Conservation (phyloP, 2,113 vertebrate genomes). For the Bos indicus region DNA sequence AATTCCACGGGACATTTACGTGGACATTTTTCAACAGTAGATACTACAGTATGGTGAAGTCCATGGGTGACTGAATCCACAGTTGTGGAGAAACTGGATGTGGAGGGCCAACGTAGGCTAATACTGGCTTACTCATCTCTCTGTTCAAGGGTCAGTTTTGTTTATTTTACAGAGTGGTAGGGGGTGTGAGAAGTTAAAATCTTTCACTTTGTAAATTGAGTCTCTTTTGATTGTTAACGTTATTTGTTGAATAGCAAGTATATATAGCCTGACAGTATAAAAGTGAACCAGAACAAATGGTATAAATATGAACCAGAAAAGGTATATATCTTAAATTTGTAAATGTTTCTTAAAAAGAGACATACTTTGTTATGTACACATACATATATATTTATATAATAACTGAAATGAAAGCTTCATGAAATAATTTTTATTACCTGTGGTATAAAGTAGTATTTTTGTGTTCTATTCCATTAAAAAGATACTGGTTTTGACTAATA, state of each 20-base stretch:
- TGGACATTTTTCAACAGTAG: background rate
- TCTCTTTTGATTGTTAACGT: background rate
- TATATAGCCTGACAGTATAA: background rate
- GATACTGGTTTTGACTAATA: background rate
- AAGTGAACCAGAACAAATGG: background rate
- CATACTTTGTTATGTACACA: background rate
- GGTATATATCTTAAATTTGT: background rate
- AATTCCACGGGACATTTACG: background rate
- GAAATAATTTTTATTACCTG: background rate
- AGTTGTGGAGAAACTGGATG: background rate
- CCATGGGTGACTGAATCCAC: background rate
- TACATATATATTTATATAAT: background rate
- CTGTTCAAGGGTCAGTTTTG: background rate
- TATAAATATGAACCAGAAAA: background rate
- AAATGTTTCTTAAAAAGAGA: background rate
- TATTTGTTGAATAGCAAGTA: background rate
- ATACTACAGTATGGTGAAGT: background rate
- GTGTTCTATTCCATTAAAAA: background rate
- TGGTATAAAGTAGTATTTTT: background rate
- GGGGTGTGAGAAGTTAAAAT: background rate
- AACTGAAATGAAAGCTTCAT: background rate
- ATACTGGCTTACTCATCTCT: background rate
- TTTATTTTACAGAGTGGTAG: background rate
- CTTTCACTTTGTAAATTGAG: background rate
- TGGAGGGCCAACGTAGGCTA: too few species aligned